Base-by-base conservation (phyloP, 2,888 invertebrate species). In the Tinea pellionella region DNA sequence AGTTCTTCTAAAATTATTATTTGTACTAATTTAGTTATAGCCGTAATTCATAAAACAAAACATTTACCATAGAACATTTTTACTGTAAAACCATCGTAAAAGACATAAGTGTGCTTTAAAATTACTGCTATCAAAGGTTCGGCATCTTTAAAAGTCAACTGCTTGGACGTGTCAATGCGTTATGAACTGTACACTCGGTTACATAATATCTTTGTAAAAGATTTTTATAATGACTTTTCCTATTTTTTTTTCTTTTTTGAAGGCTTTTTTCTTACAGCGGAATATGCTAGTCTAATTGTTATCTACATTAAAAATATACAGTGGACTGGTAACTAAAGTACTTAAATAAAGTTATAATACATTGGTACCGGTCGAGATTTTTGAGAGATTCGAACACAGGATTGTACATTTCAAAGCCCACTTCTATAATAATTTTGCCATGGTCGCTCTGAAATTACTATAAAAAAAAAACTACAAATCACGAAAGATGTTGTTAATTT, bases 121-220 rank as follows among this genome's bases (percentile, higher is more conserved):
- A 65, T 69, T 67, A 66, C 67, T 56, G 65, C 66, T 72, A 74
- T 71, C 72, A 64, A 61, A 63, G n/a, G 29, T 65, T 70, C 75
- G 75, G 75, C 73, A 84, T 84, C 84, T 81, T 24, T 71, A 63
- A 82, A 83, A 82, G 82, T 72, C 65, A 64, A 47, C 43, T 11
- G n/a, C 53, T 66, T 66, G 69, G 71, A 79, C 81, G 78, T 81
- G 80, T 78, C 74, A 74, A 75, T 71, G 73, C 65, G 65, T 62
- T 61, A 72, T 70, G 71, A 67, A 47, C 47, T 15, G 16, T 30
- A 57, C 15, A 13, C 1, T 32, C 9, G 37, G 37, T 12, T 37
- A n/a, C 9, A 37, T 37, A 37, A 6, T 37, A 2, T 37, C 37
- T 37, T 37, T 37, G n/a, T 12, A 9, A 2, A n/a, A 12, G n/a